A percentile compares a stretch with the other conserved stretches of the same genome.
These are phyloP conservation scores for Esperia sulphurella DNA, from an alignment of 2,888 invertebrate species.

Conservation along the genomic window DNA sequence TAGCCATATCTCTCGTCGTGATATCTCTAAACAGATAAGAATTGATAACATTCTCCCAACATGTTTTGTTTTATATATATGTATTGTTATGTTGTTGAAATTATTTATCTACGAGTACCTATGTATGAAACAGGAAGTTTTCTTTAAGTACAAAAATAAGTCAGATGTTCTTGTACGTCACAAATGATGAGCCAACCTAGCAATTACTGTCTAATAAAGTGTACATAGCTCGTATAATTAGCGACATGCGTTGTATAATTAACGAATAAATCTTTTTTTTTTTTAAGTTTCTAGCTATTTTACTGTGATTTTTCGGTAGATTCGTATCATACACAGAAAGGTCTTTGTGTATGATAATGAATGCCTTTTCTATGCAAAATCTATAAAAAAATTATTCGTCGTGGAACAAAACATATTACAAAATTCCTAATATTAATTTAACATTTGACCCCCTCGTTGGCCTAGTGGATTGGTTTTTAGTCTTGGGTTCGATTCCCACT, in stretches of 20 bases:
- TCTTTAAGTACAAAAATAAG: neutral
- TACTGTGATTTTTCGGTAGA: too few relatives aligned
- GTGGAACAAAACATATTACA: too few relatives aligned
- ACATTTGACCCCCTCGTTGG: too few relatives aligned
- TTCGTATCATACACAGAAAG: too few relatives aligned
- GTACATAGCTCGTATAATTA: neutral
- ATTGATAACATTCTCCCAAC: slow-evolving; percentile 32
- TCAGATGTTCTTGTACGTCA: neutral
- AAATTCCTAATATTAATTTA: too few relatives aligned
- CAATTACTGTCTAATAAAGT: neutral
- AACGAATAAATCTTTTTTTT: neutral
- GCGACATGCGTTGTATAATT: neutral
- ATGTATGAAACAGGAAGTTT: neutral
- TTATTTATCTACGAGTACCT: neutral
- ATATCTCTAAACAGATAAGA: slow-evolving; percentile 58
- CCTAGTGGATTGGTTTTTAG: too few relatives aligned
- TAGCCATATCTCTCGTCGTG: slow-evolving; percentile 40
- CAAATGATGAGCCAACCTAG: neutral
- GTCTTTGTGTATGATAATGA: too few relatives aligned
- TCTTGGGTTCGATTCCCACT: too few relatives aligned
- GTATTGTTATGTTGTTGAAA: neutral
- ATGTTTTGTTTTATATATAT: neutral
- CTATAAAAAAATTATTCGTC: too few relatives aligned
- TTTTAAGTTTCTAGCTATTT: neutral
- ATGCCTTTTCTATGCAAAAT: too few relatives aligned